phyloP scores from a whole-genome alignment of 2,113 vertebrate species.

The Pomatorhinus ruficollis region DNA sequence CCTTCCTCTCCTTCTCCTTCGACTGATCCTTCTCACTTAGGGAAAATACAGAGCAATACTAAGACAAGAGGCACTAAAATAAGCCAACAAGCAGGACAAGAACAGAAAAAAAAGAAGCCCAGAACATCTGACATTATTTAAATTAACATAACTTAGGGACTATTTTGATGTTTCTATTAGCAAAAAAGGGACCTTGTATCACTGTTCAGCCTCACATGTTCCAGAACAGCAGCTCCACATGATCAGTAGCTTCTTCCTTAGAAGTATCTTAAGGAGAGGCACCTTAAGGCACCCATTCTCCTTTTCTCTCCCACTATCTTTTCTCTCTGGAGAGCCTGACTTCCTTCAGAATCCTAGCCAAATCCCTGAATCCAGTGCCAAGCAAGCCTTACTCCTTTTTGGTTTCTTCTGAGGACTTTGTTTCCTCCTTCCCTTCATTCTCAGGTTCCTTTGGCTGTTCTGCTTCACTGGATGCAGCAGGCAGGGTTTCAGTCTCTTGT shows the following conservation, averaged over 20 bases:
- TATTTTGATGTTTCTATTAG: neutral
- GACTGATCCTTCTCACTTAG: constrained; percentile 88
- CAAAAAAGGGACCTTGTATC: neutral
- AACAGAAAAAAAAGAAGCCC: neutral
- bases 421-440: constrained; percentile 74
- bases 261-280: neutral
- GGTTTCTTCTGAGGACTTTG: constrained; percentile 76
- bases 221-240: neutral
- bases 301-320: neutral
- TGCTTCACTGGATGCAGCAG: constrained; percentile 74
- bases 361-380: neutral
- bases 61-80: neutral
- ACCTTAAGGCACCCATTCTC: neutral
- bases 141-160: neutral
- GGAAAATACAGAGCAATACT: neutral
- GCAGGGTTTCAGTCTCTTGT: constrained; percentile 76
- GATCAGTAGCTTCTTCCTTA: neutral
- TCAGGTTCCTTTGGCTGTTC: constrained; percentile 76
- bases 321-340: neutral
- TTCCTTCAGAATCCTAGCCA: neutral
- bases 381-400: constrained; percentile 86
- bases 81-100: neutral
- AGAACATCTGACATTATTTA: neutral
- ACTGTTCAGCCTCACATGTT: neutral
- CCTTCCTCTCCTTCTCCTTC: constrained; percentile 91